Conservation (phyloP, 2,888 invertebrate genomes). For the Macrophya alboannulata region DNA sequence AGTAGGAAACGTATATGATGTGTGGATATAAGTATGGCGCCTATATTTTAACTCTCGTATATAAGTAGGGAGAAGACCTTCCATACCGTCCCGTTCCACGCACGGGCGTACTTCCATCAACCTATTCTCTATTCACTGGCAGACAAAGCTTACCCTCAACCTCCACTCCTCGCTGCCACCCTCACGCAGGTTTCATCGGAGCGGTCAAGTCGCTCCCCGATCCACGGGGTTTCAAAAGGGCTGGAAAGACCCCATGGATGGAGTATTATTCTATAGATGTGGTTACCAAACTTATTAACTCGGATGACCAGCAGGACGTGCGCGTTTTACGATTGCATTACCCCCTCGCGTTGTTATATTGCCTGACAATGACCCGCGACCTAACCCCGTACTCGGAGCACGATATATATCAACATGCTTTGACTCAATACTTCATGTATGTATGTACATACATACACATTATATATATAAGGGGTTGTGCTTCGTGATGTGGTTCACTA, state of each 20-base stretch:
- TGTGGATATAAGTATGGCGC: not conserved
- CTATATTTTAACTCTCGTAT: not conserved
- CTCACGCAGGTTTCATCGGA: conserved; percentile 33
- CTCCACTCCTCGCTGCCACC: conserved; percentile 11
- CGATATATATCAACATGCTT: conserved; percentile 13
- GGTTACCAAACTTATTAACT: conserved; percentile 55
- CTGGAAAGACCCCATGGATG: conserved; percentile 43
- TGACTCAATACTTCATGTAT: conserved; percentile 13
- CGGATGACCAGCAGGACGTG: conserved; percentile 52
- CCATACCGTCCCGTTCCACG: conserved; percentile 17
- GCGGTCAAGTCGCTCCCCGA: conserved; percentile 41
- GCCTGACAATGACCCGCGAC: conserved; percentile 1
- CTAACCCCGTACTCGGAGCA: not conserved
- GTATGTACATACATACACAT: not conserved
- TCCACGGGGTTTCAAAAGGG: conserved; percentile 44
- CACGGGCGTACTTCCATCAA: conserved; percentile 42
- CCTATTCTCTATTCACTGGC: conserved; percentile 47
- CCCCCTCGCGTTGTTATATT: conserved; percentile 30
- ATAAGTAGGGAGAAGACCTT: conserved; percentile 16
- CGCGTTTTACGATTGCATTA: conserved; percentile 43
- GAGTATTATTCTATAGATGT: conserved; percentile 49
- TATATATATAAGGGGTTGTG: not conserved
- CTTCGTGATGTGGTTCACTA: not conserved
- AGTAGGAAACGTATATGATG: not conserved
- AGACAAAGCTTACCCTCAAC: conserved; percentile 45